These are phyloP conservation scores for Sisor rabdophorus DNA, from an alignment of 2,113 vertebrate genomes.

Conservation along the genomic window DNA sequence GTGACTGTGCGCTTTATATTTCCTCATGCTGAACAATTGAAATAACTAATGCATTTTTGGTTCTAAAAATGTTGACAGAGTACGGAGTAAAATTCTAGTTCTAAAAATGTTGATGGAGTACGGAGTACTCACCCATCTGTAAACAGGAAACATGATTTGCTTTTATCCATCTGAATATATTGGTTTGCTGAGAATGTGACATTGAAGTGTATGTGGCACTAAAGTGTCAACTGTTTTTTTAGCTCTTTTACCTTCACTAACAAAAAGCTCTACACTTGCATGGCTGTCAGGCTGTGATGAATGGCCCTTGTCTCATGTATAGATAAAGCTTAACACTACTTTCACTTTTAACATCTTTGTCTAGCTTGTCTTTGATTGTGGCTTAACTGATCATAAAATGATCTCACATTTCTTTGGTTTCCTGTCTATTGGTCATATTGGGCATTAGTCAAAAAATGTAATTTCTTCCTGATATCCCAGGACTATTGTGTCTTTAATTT, in stretches of 20 bases:
- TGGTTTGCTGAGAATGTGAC: neutral
- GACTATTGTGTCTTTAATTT: neutral
- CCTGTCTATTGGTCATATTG: neutral
- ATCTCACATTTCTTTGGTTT: neutral
- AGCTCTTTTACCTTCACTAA: neutral
- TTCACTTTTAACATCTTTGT: neutral
- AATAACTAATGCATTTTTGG: too few relatives aligned
- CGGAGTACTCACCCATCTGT: neutral
- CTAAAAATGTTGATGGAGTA: neutral
- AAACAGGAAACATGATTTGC: neutral
- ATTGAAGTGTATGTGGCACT: neutral
- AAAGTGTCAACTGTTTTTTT: neutral
- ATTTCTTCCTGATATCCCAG: neutral
- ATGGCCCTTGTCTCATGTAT: neutral
- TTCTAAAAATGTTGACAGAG: too few relatives aligned
- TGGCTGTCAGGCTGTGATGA: neutral
- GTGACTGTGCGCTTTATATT: too few relatives aligned
- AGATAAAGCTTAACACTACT: neutral
- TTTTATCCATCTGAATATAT: neutral
- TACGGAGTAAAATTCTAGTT: neutral
- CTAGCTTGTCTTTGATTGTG: neutral
- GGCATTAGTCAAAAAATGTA: too few relatives aligned
- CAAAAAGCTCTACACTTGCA: neutral
- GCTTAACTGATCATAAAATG: neutral
- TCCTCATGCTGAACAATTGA: too few relatives aligned